These are phyloP conservation scores for Notechis scutatus DNA, from an alignment of 2,113 vertebrate genomes.

Conservation along the genomic window DNA sequence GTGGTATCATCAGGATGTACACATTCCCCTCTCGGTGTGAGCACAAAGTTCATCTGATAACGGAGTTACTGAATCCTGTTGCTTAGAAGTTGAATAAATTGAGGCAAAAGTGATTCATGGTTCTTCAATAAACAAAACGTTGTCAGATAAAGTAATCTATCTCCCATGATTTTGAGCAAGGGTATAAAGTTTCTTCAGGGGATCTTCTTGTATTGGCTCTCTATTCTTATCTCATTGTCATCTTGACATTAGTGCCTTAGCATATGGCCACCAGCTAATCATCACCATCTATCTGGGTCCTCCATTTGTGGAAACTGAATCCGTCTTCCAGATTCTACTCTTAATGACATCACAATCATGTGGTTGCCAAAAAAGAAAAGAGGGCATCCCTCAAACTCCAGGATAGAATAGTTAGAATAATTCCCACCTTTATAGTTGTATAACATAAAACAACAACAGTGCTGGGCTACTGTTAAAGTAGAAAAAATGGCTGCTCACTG, in stretches of 20 bases:
- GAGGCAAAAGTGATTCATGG: background rate
- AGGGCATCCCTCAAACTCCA: background rate
- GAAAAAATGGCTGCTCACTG: background rate
- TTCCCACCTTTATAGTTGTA: background rate
- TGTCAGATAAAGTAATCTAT: background rate
- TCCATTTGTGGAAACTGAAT: background rate
- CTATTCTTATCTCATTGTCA: background rate
- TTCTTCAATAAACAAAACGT: background rate
- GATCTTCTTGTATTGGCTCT: background rate
- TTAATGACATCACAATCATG: background rate
- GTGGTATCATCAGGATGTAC: background rate
- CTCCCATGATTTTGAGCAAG: background rate
- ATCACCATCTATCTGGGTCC: background rate
- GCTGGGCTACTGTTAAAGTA: background rate
- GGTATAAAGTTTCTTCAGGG: background rate
- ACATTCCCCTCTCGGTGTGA: background rate
- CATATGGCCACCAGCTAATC: background rate
- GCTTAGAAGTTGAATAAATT: background rate
- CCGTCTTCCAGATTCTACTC: background rate
- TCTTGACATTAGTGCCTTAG: background rate
- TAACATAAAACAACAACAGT: background rate
- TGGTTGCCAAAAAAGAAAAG: background rate
- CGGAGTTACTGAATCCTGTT: background rate
- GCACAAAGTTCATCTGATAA: background rate
- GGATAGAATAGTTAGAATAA: background rate